These are phyloP conservation scores for Drosophila multiciliata DNA, from an alignment of 2,888 invertebrate genomes.

Conservation along the genomic window DNA sequence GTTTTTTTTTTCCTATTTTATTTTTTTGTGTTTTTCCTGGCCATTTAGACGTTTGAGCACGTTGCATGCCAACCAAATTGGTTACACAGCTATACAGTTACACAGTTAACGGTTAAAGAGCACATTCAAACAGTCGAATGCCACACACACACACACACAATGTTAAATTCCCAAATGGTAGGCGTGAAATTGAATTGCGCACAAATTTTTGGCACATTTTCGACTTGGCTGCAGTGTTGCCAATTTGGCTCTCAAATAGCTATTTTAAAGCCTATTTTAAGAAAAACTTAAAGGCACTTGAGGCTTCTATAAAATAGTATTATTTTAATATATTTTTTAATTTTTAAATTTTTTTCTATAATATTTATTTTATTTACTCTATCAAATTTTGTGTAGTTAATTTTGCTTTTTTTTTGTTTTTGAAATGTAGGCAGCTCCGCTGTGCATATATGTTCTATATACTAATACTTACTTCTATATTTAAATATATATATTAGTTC, in stretches of 20 bases:
- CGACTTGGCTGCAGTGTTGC: background rate
- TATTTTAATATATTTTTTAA: background rate
- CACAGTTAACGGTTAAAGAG: conserved; percentile 2
- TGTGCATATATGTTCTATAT: background rate
- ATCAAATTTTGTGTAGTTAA: background rate
- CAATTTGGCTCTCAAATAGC: conserved; percentile 1
- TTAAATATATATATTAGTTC: background rate
- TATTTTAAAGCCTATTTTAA: background rate
- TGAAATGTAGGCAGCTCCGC: background rate
- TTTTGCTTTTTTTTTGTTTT: background rate
- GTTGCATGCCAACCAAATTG: conserved; percentile 7
- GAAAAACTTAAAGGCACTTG: background rate
- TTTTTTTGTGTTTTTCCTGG: background rate
- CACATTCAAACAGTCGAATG: background rate
- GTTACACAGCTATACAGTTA: conserved; percentile 1
- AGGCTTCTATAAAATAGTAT: background rate
- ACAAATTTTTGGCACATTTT: conserved; percentile 5
- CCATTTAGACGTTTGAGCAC: conserved; percentile 9
- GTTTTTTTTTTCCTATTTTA: background rate
- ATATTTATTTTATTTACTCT: background rate
- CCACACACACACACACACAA: background rate
- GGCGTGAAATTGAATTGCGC: conserved; percentile 8
- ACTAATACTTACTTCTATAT: no score
- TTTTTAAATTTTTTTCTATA: no score
- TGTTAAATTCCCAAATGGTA: background rate